Evolutionary conservation across 1,140 invertebrate species (phyloP), one percentile per base, ranked within the genome.

Genomic region (Lucilia sericata): DNA sequence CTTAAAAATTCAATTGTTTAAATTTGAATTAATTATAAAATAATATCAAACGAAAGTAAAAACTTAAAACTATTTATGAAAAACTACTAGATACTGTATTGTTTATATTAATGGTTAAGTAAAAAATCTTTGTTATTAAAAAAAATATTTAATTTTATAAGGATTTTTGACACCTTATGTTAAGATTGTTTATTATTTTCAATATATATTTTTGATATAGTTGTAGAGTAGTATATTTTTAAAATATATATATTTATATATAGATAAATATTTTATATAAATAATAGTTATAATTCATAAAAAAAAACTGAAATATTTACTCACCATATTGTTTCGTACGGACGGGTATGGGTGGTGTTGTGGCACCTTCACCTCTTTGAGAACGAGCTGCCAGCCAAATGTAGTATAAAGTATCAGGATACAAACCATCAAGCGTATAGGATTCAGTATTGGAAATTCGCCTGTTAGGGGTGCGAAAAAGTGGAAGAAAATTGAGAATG

Each of bases 251-350:
- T 65, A 21, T 49, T 70, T 36, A 36, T 36, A 36, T 36, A 84
- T 47, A 36, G n/a, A 81, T 80, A 51, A 49, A n/a, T 70, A 34
- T 36, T 65, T 36, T 25, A 51, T 34, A 1, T 65, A 60, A 47
- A 75, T 21, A 30, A 78, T n/a, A 75, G 74, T 13, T 51, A 74
- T 19, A 82, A 47, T 36, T 36, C 8, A 17, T 3, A 76, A 78
- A 80, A 80, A n/a, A n/a, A n/a, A n/a, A n/a, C n/a, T 19, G 42
- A 80, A 84, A 51, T 21, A 49, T 83, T 70, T 85, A 60, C 97
- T 96, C 97, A 99, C 98, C 96, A 93, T 98, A 99, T 94, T 97
- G 97, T 91, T 98, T 98, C 47, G 98, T 99, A 91, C 96, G 94
- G 75, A 98, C 96, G 83, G 97, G 96, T 86, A 98, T 96, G 0